Evolutionary conservation across 1,140 invertebrate genomes (phyloP).

Genomic region (Papilio dardanus): DNA sequence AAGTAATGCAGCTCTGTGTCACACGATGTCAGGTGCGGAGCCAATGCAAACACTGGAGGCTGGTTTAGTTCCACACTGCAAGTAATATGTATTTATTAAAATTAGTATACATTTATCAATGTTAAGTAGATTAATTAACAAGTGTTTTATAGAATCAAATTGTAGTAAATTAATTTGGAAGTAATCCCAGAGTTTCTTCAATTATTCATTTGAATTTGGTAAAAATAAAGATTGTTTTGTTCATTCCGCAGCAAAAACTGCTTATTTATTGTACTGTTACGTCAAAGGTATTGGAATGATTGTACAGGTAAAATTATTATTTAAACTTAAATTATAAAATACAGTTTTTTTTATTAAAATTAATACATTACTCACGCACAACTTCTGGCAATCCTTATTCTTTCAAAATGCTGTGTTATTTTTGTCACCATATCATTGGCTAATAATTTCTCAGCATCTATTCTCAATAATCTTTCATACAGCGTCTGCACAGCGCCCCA

Average conservation of each 20-base stretch:
- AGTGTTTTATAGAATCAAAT: too few relatives aligned
- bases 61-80: constrained; percentile 71
- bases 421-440: constrained; percentile 91
- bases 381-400: constrained; percentile 89
- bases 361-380: constrained; percentile 85
- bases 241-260: too few relatives aligned
- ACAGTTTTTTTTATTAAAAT: constrained; percentile 18
- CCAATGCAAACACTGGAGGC: constrained; percentile 88
- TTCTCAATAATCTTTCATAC: constrained; percentile 86
- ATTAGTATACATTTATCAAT: background rate
- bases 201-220: too few relatives aligned
- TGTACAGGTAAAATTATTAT: background rate
- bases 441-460: constrained; percentile 92
- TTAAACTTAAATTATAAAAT: background rate
- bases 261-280: too few relatives aligned
- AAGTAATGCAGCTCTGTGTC: constrained; percentile 92
- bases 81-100: constrained; percentile 26
- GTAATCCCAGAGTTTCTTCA: too few relatives aligned
- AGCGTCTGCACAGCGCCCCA: constrained; percentile 90
- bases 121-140: background rate
- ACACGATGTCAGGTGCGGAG: constrained; percentile 88
- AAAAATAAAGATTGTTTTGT: too few relatives aligned
- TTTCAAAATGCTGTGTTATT: constrained; percentile 93
- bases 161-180: too few relatives aligned
- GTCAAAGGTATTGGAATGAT: too few relatives aligned